Percentiles rank a stretch among this genome's conserved stretches.
These are phyloP conservation scores for Mesocentrotus franciscanus DNA, from an alignment of 53 echinoderm and acorn worm genomes.

Conservation along the genomic window DNA sequence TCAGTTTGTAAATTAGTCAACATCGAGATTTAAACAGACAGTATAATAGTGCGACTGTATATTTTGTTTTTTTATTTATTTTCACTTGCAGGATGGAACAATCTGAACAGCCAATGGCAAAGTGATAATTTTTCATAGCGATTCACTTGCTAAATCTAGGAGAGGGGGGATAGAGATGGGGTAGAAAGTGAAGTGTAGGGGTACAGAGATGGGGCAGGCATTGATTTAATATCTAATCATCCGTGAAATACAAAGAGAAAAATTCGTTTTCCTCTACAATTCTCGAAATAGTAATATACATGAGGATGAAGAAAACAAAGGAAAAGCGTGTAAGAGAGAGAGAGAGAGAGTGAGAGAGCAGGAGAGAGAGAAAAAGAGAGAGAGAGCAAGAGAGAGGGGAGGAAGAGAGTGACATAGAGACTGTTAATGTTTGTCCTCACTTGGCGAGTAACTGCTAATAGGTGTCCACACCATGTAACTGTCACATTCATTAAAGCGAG, in stretches of 20 bases:
- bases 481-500: conserved; percentile 45
- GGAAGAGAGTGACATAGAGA: background rate
- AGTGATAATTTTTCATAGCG: no score
- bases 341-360: conserved; percentile 7
- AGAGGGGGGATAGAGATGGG: background rate
- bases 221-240: no score
- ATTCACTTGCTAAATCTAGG: background rate
- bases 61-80: background rate
- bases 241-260: no score
- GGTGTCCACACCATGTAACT: conserved; percentile 47
- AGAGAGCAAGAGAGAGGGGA: background rate
- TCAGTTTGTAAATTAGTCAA: background rate
- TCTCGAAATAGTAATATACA: no score
- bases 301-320: background rate
- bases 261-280: no score
- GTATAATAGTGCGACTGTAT: background rate
- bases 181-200: background rate
- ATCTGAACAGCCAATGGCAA: no score
- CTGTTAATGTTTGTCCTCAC: conserved; percentile 13
- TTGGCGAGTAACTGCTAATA: conserved; percentile 58
- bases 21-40: background rate
- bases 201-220: background rate
- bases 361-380: background rate
- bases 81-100: background rate
- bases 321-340: background rate